Evolutionary conservation across 2,797 vertebrate species (phyloP).

Genomic region (Synanceia verrucosa): DNA sequence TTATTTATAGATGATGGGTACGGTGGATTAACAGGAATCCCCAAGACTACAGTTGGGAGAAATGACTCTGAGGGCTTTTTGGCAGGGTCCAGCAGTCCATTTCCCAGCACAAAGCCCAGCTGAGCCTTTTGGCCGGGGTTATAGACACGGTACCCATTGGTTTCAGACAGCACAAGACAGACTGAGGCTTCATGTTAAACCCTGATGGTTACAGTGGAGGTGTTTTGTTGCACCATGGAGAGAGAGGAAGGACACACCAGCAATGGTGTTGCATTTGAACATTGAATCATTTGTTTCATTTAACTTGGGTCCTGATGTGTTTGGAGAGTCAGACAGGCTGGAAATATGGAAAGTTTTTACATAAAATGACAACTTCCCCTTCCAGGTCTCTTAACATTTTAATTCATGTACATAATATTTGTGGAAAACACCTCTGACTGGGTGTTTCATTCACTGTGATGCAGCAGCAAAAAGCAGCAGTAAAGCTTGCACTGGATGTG

Average conservation of each 20-base stretch:
- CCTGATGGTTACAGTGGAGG: conserved; percentile 33
- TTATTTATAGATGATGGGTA: conserved; percentile 79
- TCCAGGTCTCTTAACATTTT: not conserved
- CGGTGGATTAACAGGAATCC: conserved; percentile 77
- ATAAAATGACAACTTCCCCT: not conserved
- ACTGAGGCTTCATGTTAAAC: conserved; percentile 41
- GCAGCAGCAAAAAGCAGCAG: conserved; percentile 25
- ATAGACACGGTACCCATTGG: conserved; percentile 52
- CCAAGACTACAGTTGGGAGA: conserved; percentile 72
- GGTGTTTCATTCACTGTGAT: conserved; percentile 7
- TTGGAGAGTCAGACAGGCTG: not conserved
- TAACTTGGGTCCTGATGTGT: not conserved
- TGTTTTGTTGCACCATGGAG: conserved; percentile 18
- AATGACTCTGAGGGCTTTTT: conserved; percentile 76
- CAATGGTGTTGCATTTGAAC: not conserved
- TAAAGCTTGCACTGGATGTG: conserved; percentile 10
- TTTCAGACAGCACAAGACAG: conserved; percentile 53
- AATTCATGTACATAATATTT: conserved; percentile 23
- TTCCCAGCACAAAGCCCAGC: conserved; percentile 71
- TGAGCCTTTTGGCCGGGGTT: conserved; percentile 71
- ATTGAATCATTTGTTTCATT: not conserved
- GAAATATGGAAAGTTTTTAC: conserved; percentile 13
- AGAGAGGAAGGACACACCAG: conserved; percentile 1
- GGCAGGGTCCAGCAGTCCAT: conserved; percentile 69
- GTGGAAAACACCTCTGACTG: conserved; percentile 10